These are phyloP conservation scores for Calameuta filiformis DNA, from an alignment of 2,888 invertebrate species.

Conservation along the genomic window DNA sequence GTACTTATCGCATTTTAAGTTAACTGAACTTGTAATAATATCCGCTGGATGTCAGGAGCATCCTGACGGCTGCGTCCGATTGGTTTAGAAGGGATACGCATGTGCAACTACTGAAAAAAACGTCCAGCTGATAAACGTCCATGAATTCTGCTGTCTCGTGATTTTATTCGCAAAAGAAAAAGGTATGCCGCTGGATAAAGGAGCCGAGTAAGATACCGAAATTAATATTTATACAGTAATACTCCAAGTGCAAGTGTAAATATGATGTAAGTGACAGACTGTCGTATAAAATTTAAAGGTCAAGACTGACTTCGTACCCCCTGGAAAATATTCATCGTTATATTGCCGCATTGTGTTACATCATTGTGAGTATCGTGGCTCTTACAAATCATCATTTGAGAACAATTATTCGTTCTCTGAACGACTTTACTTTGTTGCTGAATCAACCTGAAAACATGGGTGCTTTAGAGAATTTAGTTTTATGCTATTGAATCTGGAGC, in stretches of 20 bases:
- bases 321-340: conserved; percentile 13
- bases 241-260: not conserved
- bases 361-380: conserved; percentile 35
- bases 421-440: not conserved
- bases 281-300: not conserved
- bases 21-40: not conserved
- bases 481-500: not conserved
- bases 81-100: not conserved
- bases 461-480: not conserved
- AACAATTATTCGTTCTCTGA: not conserved
- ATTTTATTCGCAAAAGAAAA: not conserved
- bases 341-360: conserved; percentile 25
- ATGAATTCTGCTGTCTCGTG: conserved; percentile 13
- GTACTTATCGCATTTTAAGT: too few species aligned
- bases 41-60: not conserved
- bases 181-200: not conserved
- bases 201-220: not conserved
- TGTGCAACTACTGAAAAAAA: conserved; percentile 3
- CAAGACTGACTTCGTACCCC: not conserved
- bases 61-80: conserved; percentile 17
- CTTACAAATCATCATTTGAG: conserved; percentile 6
- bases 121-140: conserved; percentile 20
- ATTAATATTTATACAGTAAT: not conserved
- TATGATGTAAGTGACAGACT: not conserved
- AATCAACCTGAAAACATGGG: not conserved